Evolutionary conservation across 2,113 vertebrate species (phyloP), one percentile per base, ranked within the genome.

Genomic region (Aythya baeri): DNA sequence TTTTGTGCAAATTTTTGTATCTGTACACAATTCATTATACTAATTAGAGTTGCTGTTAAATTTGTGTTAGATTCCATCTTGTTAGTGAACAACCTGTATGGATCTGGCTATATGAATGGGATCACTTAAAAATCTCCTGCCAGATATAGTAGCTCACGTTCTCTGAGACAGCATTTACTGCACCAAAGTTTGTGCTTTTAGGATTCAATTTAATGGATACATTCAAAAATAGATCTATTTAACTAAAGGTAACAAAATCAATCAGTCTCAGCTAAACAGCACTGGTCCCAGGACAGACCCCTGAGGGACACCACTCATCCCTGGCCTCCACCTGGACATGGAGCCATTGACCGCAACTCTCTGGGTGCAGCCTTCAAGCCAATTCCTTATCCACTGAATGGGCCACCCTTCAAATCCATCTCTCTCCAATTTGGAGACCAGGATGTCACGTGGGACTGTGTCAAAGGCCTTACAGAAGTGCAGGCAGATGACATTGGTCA

Each of bases 1-100:
- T 57, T 63, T 21, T 38, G 34, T 29, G 17, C 46, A 15, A 29
- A 5, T 38, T 72, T 54, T 83, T 62, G 57, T 91, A 34, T 83
- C 81, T 81, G 70, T 72, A 43, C 7, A 14, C 46, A 74, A 46
- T 77, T 86, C 36, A 29, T 66, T 76, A 26, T 78, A 36, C 38
- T 86, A 46, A 83, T 58, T 38, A 54, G 55, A 90, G 83, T 82
- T 96, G 85, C 92, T 95, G 29, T 87, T 83, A 76, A 70, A 26
- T 79, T 57, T 78, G 3, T 54, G 31, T 67, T 84, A 61, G 66
- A 52, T 49, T 86, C 57, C 1, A 16, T 38, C 77, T 72, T 71
- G 11, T 5, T 52, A 41, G 10, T 75, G 61, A 94, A 87, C 52
- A 74, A 73, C 93, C 70, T 89, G 78, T 91, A 44, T 38, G 61